These are phyloP conservation scores for Drosophila pseudotalamancana DNA, from an alignment of 2,888 invertebrate species.

Conservation along the genomic window DNA sequence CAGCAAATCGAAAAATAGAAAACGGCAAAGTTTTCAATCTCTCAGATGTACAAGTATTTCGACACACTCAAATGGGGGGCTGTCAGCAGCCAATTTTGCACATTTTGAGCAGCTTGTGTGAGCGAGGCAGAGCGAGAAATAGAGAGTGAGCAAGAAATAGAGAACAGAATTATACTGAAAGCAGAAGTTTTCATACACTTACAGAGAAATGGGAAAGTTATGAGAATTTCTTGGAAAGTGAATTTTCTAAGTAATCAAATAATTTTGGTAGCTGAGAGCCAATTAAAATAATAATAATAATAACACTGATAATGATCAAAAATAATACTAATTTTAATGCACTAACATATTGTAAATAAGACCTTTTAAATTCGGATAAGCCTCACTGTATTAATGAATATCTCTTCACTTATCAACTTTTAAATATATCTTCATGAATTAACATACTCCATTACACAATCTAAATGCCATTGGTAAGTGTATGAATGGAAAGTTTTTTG, in stretches of 20 bases:
- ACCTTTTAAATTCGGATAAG: too few species aligned
- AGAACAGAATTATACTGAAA: not conserved
- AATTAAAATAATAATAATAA: not conserved
- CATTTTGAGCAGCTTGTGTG: slow-evolving; percentile 38
- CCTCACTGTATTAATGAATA: too few species aligned
- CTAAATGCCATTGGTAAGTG: slow-evolving; percentile 26
- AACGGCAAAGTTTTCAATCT: slow-evolving; percentile 73
- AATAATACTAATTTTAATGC: not conserved
- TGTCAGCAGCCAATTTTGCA: slow-evolving; percentile 78
- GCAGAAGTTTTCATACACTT: slow-evolving; percentile 39
- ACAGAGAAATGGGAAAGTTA: not conserved
- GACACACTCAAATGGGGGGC: slow-evolving; percentile 66
- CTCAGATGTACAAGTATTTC: slow-evolving; percentile 72
- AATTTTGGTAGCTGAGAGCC: not conserved
- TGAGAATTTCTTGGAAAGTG: not conserved
- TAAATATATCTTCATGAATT: not conserved
- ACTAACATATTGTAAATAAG: not conserved
- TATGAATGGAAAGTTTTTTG: slow-evolving; percentile 46
- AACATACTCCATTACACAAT: not conserved
- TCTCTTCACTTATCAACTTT: too few species aligned
- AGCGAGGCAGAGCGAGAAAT: not conserved
- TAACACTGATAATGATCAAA: not conserved
- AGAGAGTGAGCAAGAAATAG: not conserved
- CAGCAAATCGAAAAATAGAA: slow-evolving; percentile 64
- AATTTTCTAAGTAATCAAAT: not conserved